Evolutionary conservation across 2,113 vertebrate species (phyloP), one percentile per base, ranked within the genome.

Genomic region (Apistogramma diplotaenia): DNA sequence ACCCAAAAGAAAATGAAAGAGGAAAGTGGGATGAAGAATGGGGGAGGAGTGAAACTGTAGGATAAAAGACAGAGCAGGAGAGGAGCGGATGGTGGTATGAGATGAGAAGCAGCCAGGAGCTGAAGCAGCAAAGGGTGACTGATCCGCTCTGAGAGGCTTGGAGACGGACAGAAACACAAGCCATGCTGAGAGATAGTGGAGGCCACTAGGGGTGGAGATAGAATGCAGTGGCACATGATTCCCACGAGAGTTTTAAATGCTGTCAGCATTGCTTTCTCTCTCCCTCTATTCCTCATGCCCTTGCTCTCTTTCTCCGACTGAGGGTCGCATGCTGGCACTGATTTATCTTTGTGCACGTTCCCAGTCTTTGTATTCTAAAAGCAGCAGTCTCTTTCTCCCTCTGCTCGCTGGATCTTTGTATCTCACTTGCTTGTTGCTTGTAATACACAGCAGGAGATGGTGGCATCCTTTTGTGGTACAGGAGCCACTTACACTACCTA

Each of bases 51-150:
- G 60, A 46, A 76, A 87, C 88, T 70, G 61, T 62, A 67, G 79
- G 79, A 73, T 87, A 79, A 87, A 85, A 84, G 73, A 82, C 9
- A 40, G 78, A 83, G 74, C 4, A 33, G 81, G 70, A 81, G 73
- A 83, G 77, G 53, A 84, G 76, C 8, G 84, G 74, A 61, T 87
- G 72, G 80, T 72, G 77, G 78, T 88, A 84, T 73, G 79, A 81
- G 51, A 74, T 82, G 87, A 81, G 85, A 84, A 87, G 92, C 85
- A 83, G 88, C 80, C 79, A 89, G 86, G 79, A 94, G 94, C 94
- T 95, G 89, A 94, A 94, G 88, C 92, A 93, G 93, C 93, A 94
- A 84, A 93, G 92, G 90, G 91, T 89, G 92, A 95, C 94, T 94
- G 93, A 95, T 94, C 93, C 81, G 80, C 89, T 92, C 92, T 81